Percentiles rank a stretch among this genome's conserved stretches.
These are phyloP conservation scores for Lonchura striata DNA, from an alignment of 2,113 vertebrate genomes.

Conservation along the genomic window DNA sequence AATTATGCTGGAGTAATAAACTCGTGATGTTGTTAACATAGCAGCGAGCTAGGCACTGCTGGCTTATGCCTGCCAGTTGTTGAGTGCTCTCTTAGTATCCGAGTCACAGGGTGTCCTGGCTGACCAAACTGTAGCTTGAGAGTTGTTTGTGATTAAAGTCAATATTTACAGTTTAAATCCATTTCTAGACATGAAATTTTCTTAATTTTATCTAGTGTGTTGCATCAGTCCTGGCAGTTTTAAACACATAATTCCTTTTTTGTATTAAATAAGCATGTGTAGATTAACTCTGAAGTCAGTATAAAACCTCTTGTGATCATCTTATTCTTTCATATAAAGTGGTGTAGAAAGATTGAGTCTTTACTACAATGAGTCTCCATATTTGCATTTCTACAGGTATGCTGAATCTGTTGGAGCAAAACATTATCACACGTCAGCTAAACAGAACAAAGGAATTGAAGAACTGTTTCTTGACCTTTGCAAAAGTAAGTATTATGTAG, in stretches of 20 bases:
- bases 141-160: neutral
- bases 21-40: neutral
- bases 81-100: neutral
- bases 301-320: neutral
- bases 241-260: neutral
- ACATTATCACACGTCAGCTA: conserved; percentile 98
- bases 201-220: neutral
- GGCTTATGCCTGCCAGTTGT: neutral
- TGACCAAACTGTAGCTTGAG: neutral
- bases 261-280: neutral
- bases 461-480: conserved; percentile 98
- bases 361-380: neutral
- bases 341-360: neutral
- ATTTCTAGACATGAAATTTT: neutral
- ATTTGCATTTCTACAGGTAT: conserved; percentile 77
- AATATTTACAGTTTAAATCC: neutral
- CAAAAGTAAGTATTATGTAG: conserved; percentile 85
- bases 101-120: neutral
- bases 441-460: conserved; percentile 98
- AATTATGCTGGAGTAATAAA: conserved; percentile 11
- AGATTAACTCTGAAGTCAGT: neutral
- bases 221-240: neutral
- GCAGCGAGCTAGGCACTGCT: neutral
- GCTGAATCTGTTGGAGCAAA: conserved; percentile 96
- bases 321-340: neutral